Conservation (phyloP, 2,113 vertebrate species). For the Catharus fuscescens region DNA sequence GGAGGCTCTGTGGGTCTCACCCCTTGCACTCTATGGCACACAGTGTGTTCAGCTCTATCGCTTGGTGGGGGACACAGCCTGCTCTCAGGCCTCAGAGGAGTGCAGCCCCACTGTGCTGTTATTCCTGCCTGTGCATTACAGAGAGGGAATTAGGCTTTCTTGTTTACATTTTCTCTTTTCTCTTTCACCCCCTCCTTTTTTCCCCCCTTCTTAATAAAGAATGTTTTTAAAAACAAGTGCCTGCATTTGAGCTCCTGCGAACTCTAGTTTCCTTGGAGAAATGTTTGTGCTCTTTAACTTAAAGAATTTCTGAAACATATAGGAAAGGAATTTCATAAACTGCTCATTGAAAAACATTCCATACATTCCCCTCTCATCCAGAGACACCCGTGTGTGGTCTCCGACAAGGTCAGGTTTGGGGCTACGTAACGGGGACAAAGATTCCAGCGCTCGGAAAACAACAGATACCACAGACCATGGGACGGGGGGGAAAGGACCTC, state of each 20-base stretch:
- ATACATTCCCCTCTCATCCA: conserved; percentile 73
- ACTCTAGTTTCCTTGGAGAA: conserved; percentile 67
- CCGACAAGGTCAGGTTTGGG: conserved; percentile 68
- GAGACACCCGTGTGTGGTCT: conserved; percentile 76
- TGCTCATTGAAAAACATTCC: conserved; percentile 75
- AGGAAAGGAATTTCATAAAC: conserved; percentile 76
- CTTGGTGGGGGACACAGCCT: background rate
- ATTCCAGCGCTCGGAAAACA: conserved; percentile 64
- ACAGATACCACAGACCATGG: conserved; percentile 49
- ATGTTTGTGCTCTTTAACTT: conserved; percentile 56
- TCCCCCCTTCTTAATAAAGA: conserved; percentile 22
- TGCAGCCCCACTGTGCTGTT: conserved; percentile 1
- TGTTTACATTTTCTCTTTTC: conserved; percentile 66
- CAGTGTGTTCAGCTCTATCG: background rate
- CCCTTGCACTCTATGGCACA: background rate
- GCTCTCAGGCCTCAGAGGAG: background rate
- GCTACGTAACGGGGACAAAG: conserved; percentile 66
- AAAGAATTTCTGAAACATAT: conserved; percentile 73
- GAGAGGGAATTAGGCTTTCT: conserved; percentile 51
- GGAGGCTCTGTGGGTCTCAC: background rate
- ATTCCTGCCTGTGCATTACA: background rate
- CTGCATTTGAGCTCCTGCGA: conserved; percentile 25
- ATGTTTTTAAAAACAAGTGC: conserved; percentile 70
- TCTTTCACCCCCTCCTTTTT: conserved; percentile 8
- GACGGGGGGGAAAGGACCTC: conserved; percentile 20